These are phyloP conservation scores for Temnothorax curvispinosus DNA, from an alignment of 1,140 invertebrate genomes.

Conservation along the genomic window DNA sequence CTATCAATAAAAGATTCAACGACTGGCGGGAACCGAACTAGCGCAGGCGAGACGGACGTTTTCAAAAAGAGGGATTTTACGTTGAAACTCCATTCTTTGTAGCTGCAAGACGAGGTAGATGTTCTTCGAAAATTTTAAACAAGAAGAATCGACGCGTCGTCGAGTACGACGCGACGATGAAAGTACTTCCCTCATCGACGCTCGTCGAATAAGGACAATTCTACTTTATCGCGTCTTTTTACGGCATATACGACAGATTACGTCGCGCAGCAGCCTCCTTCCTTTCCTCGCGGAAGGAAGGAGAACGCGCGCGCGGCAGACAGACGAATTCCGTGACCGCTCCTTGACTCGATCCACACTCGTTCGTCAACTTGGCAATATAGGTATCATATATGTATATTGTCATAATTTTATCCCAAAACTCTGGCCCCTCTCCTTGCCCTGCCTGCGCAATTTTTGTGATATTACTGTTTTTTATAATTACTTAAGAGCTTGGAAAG, in stretches of 20 bases:
- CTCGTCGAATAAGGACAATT: slow-evolving; percentile 54
- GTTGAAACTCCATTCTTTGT: slow-evolving; percentile 22
- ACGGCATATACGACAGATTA: neutral
- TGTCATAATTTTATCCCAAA: slow-evolving; percentile 76
- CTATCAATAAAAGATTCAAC: slow-evolving; percentile 71
- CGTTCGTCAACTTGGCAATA: slow-evolving; percentile 75
- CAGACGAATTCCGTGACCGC: slow-evolving; percentile 70
- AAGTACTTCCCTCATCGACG: slow-evolving; percentile 43
- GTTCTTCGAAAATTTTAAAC: slow-evolving; percentile 12
- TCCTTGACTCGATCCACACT: slow-evolving; percentile 78
- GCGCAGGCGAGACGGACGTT: slow-evolving; percentile 72
- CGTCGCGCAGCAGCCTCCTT: slow-evolving; percentile 16
- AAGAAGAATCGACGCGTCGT: neutral
- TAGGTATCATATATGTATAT: slow-evolving; percentile 56
- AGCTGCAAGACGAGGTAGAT: neutral
- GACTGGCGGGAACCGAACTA: slow-evolving; percentile 72
- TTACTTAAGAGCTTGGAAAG: slow-evolving; percentile 79
- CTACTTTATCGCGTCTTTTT: slow-evolving; percentile 16
- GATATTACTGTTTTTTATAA: slow-evolving; percentile 84
- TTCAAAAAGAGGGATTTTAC: slow-evolving; percentile 1
- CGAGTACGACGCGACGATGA: slow-evolving; percentile 40
- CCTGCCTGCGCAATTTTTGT: slow-evolving; percentile 83
- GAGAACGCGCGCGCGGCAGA: slow-evolving; percentile 59
- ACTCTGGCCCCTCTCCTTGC: slow-evolving; percentile 78
- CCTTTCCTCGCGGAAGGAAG: neutral